Evolutionary conservation across 2,113 vertebrate genomes (phyloP).

Genomic region (Arothron firmamentum): DNA sequence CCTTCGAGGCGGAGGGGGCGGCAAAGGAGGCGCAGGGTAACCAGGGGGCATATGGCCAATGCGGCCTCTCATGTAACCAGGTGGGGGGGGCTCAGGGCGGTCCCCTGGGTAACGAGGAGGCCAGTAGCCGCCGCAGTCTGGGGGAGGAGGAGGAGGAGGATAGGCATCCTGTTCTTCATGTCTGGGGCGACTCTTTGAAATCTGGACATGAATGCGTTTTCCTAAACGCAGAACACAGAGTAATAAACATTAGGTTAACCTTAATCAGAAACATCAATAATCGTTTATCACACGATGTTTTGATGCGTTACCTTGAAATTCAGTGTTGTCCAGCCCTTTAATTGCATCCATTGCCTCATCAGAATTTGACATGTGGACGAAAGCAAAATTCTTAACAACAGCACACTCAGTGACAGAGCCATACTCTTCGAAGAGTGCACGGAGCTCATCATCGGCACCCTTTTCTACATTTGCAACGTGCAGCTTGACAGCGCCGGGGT

Average conservation of each 20-base stretch:
- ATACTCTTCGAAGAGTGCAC: slow-evolving; percentile 78
- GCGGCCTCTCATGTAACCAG: slow-evolving; percentile 63
- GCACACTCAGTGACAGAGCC: slow-evolving; percentile 77
- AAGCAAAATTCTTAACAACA: slow-evolving; percentile 81
- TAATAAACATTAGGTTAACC: not conserved
- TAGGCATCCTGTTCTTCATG: slow-evolving; percentile 88
- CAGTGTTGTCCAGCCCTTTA: slow-evolving; percentile 76
- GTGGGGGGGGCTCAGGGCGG: slow-evolving; percentile 75
- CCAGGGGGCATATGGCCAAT: slow-evolving; percentile 66
- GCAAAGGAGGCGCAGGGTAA: slow-evolving; percentile 80
- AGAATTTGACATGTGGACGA: slow-evolving; percentile 80
- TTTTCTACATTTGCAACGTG: slow-evolving; percentile 79
- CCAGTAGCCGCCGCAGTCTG: slow-evolving; percentile 90
- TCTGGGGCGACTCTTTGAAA: slow-evolving; percentile 89
- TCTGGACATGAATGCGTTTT: slow-evolving; percentile 95
- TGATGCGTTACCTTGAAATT: slow-evolving; percentile 72
- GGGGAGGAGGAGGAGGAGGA: slow-evolving; percentile 78
- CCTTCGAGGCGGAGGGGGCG: slow-evolving; percentile 74
- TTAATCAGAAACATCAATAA: not conserved
- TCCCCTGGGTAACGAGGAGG: slow-evolving; percentile 88
- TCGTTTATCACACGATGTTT: not conserved
- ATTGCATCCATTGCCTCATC: slow-evolving; percentile 82
- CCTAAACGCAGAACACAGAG: slow-evolving; percentile 68
- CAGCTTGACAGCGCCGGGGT: slow-evolving; percentile 74
- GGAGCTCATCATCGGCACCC: slow-evolving; percentile 73